Evolutionary conservation across 2,113 vertebrate genomes (phyloP).

Genomic region (Myrmophylax atrothorax): DNA sequence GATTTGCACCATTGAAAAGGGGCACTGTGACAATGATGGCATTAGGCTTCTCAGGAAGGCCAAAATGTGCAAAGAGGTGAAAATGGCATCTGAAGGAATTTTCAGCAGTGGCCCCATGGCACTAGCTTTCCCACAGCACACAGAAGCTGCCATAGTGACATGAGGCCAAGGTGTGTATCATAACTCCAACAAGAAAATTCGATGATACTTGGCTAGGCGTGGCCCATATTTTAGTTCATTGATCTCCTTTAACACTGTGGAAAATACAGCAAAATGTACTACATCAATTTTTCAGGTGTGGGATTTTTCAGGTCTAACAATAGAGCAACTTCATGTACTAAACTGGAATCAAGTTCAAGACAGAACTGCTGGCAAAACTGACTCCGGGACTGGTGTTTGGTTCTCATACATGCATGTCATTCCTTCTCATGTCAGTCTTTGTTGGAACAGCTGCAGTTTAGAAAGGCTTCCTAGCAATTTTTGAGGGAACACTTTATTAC

Average conservation of each 20-base stretch:
- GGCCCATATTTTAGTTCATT: neutral
- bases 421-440: neutral
- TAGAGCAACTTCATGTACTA: neutral
- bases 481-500: neutral
- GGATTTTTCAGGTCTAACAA: neutral
- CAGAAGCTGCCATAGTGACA: neutral
- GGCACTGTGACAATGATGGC: neutral
- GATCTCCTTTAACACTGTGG: neutral
- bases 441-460: neutral
- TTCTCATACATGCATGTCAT: neutral
- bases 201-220: neutral
- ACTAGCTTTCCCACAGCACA: neutral
- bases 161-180: neutral
- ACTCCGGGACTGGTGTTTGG: neutral
- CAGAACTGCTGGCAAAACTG: neutral
- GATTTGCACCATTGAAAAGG: neutral
- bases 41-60: neutral
- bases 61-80: neutral
- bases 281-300: neutral
- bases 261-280: neutral
- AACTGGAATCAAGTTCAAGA: neutral
- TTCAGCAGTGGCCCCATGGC: neutral
- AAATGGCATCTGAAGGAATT: neutral
- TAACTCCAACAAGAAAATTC: neutral
- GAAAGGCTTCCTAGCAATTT: neutral